Base-by-base conservation (phyloP, 2,113 vertebrate genomes). In the Litocranius walleri region DNA sequence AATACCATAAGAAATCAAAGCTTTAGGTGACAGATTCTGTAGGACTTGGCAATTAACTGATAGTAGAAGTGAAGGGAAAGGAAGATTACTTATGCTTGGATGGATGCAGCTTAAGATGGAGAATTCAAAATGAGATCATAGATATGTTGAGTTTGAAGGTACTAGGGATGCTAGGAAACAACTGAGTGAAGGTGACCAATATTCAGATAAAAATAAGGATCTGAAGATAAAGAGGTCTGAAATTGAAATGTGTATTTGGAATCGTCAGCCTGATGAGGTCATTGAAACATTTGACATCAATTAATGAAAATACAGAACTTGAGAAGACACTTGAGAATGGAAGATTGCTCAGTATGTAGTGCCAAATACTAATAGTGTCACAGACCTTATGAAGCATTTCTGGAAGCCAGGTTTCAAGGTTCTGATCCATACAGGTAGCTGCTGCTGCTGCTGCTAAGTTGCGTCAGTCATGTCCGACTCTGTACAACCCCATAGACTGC, bases 381-480 rank as follows among this genome's bases (percentile, higher is more conserved):
- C 33, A 84, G 19, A 92, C 8, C 2, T 61, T 12, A 2, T 11
- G 82, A 77, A 67, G 62, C 59, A n/a, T 74, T 93, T 91, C 86
- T 81, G 23, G 29, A 88, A 78, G 48, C 43, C 21, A 25, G 19
- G 23, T 25, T 45, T 85, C 59, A 87, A 86, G 50, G 12, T 52
- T 87, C 36, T 77, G 59, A 15, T 27, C 45, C 54, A 77, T 29
- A 67, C 21, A 36, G 6, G 43, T 23, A 64, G 25, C 57, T 64
- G 57, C 57, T 27, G 57, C 57, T 27, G 57, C 57, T 29, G 57
- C 25, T 59, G 21, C 57, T 59, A 59, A 59, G 57, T 59, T 2
- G 0, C 2, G 0, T 27, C 25, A 29, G 57, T 59, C 2, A 4
- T 59, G 57, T 59, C 57, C 3, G 0, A 29, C 57, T 27, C 25